Evolutionary conservation across 2,888 invertebrate genomes (phyloP).

Genomic region (Drosophila meridionalis): DNA sequence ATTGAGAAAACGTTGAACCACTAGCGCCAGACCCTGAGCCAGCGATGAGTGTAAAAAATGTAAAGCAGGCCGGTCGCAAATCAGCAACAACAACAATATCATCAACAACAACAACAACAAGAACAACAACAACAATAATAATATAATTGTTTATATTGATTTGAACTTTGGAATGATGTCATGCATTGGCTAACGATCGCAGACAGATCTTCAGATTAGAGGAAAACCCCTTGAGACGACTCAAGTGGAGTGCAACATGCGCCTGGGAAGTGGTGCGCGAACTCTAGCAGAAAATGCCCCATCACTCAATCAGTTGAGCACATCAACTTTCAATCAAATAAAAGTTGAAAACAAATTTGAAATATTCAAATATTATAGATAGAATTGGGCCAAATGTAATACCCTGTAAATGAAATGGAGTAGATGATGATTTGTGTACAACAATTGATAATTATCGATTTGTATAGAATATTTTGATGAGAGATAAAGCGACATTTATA

Average conservation of each 20-base stretch:
- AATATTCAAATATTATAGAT: background rate
- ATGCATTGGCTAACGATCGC: slow-evolving; percentile 33
- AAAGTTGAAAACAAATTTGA: background rate
- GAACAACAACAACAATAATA: background rate
- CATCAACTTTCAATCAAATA: background rate
- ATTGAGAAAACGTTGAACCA: slow-evolving; percentile 65
- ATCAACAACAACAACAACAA: slow-evolving; percentile 18
- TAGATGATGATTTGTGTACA: too few relatives aligned
- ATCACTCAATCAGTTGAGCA: slow-evolving; percentile 1
- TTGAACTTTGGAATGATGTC: slow-evolving; percentile 58
- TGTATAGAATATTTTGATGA: background rate
- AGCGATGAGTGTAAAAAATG: slow-evolving; percentile 43
- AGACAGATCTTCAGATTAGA: slow-evolving; percentile 28
- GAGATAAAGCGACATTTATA: too few relatives aligned
- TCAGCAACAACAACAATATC: slow-evolving; percentile 26
- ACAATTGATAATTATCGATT: background rate
- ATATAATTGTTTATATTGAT: slow-evolving; percentile 8
- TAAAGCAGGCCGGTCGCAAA: slow-evolving; percentile 65
- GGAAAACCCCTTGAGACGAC: slow-evolving; percentile 18
- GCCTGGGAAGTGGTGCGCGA: background rate
- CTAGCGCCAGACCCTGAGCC: slow-evolving; percentile 57
- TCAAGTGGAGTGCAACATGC: slow-evolving; percentile 13
- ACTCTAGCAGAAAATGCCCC: background rate
- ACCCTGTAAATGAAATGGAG: background rate
- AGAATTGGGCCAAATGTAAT: background rate